Evolutionary conservation across 2,113 vertebrate genomes (phyloP), one percentile per base, ranked within the genome.

Genomic region (Limnothrissa miodon): DNA sequence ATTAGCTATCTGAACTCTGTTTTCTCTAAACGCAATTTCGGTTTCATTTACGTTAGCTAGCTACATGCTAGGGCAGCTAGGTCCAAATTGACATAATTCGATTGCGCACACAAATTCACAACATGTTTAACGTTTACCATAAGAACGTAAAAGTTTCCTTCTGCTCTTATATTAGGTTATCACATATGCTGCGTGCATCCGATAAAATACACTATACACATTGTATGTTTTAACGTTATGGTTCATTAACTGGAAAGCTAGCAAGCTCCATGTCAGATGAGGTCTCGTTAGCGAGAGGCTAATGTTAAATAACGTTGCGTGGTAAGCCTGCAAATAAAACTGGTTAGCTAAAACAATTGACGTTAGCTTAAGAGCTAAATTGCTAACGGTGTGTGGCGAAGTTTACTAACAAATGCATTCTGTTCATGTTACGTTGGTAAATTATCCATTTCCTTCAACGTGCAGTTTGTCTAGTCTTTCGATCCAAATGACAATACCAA

Each of bases 311-410:
- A 11, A 33, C 36, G 62, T 36, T 74, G 66, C 66, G 66, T 74
- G 66, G 66, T 74, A 33, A 74, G 66, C 66, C 33, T 29, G 66
- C 36, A 62, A 74, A 74, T 74, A 74, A 74, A 33, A 33, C 66
- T 56, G 66, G 66, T 33, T 33, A 36, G 66, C 66, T 74, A 74
- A 29, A 33, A 36, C 66, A 74, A 36, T 74, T n/a, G n/a, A n/a
- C n/a, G n/a, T n/a, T 74, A 33, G 66, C 66, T 74, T n/a, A n/a
- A n/a, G n/a, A 74, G 66, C 66, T 36, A 74, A 33, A 21, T 36
- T 10, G n/a, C 25, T 9, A 66, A 11, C 13, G 66, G 29, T 74
- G 17, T 74, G 66, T 74, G 66, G 66, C 66, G 29, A 74, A 74
- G 66, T 74, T 36, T 36, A 66, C 29, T 74, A 13, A 33, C 13